A percentile compares a stretch with the other conserved stretches of the same genome.
Conservation (phyloP, 2,113 vertebrate genomes). For the Oostethus manadensis region DNA sequence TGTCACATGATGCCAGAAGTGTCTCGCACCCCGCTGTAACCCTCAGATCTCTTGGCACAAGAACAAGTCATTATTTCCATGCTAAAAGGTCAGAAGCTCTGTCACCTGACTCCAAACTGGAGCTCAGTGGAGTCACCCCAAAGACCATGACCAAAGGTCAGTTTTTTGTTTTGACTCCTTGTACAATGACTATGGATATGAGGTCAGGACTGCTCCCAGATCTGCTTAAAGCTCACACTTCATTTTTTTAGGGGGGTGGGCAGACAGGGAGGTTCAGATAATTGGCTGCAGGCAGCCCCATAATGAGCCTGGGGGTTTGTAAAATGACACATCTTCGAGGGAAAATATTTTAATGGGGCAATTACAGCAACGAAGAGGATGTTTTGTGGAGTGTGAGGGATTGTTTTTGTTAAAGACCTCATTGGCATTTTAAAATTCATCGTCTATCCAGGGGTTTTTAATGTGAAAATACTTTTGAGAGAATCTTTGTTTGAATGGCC, state of each 20-base stretch:
- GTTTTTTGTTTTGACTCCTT: constrained; percentile 52
- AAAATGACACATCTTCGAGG: constrained; percentile 68
- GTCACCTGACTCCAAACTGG: constrained; percentile 62
- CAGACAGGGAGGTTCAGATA: constrained; percentile 60
- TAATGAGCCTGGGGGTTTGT: constrained; percentile 63
- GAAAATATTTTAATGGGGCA: constrained; percentile 67
- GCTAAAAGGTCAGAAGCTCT: constrained; percentile 70
- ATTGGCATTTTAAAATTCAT: constrained; percentile 59
- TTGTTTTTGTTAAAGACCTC: constrained; percentile 55
- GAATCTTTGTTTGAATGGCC: constrained; percentile 17
- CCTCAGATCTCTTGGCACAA: constrained; percentile 57
- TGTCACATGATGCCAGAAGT: constrained; percentile 66
- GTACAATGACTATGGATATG: constrained; percentile 25
- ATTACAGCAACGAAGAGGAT: constrained; percentile 55
- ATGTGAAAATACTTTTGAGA: constrained; percentile 23
- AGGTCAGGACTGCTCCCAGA: constrained; percentile 48
- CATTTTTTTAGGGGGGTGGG: constrained; percentile 22
- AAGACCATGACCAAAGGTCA: constrained; percentile 68
- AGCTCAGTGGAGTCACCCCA: constrained; percentile 51
- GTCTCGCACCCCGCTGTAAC: constrained; percentile 56
- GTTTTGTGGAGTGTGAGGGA: constrained; percentile 60
- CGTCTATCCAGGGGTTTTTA: constrained; percentile 35
- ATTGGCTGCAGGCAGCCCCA: constrained; percentile 63
- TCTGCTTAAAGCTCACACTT: constrained; percentile 46
- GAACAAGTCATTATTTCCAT: constrained; percentile 71